phyloP scores from a whole-genome alignment of 2,113 vertebrate species.

The Dipodomys merriami region DNA sequence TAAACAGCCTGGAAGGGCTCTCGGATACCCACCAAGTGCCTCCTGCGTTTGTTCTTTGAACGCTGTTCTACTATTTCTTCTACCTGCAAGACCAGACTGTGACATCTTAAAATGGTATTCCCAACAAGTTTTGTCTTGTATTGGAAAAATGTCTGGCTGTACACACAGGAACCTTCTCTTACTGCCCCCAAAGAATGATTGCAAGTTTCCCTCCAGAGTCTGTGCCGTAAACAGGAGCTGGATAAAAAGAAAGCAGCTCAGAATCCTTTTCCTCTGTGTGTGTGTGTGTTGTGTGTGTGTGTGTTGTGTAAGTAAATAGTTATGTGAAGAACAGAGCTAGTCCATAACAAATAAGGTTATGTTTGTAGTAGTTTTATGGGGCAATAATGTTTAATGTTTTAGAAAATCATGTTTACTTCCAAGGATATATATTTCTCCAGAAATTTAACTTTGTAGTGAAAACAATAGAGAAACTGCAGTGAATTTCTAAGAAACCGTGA shows the following conservation, averaged over 20 bases:
- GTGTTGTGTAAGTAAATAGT: not conserved
- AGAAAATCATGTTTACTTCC: conserved; percentile 25
- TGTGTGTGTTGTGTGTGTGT: too few relatives aligned
- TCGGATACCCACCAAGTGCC: not conserved
- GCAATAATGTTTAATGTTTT: conserved; percentile 28
- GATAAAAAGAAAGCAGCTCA: not conserved
- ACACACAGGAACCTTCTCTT: not conserved
- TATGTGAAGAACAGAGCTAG: not conserved
- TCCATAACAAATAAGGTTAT: not conserved
- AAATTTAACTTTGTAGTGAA: not conserved
- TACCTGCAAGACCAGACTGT: not conserved
- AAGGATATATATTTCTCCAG: not conserved
- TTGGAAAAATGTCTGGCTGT: not conserved
- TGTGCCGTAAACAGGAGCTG: not conserved
- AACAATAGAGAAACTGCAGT: not conserved
- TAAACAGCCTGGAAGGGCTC: not conserved
- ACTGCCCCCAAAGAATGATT: not conserved
- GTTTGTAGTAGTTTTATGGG: conserved; percentile 24
- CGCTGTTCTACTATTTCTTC: not conserved
- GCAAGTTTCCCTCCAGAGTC: not conserved
- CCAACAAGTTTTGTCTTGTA: not conserved
- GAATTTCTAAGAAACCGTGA: not conserved
- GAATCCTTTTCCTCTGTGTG: too few relatives aligned
- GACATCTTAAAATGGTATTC: not conserved
- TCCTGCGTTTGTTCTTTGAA: not conserved